These are phyloP conservation scores for Ctenodactylus gundi DNA, from an alignment of 2,113 vertebrate species.

Conservation along the genomic window DNA sequence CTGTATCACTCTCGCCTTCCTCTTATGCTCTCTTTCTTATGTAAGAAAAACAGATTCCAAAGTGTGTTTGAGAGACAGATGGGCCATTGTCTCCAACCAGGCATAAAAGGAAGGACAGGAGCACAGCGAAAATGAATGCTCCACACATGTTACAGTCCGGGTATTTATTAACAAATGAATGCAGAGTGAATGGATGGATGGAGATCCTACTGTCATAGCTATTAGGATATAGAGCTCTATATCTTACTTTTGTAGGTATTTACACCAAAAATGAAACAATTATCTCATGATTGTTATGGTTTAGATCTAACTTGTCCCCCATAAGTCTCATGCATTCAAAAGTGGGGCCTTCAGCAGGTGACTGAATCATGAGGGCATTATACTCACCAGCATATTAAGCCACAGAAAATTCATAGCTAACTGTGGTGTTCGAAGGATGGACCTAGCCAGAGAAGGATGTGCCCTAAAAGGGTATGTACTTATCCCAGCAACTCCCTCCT, in stretches of 20 bases:
- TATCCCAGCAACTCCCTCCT: background rate
- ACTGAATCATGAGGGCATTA: background rate
- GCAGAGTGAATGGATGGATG: background rate
- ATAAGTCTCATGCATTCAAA: background rate
- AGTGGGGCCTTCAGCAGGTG: background rate
- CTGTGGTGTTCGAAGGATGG: background rate
- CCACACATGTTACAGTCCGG: background rate
- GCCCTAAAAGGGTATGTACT: background rate
- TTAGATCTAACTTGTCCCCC: background rate
- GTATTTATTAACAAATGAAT: background rate
- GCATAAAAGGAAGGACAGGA: background rate
- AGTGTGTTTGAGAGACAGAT: background rate
- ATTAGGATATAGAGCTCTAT: background rate
- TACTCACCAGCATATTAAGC: background rate
- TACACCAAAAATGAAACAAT: background rate
- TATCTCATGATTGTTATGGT: constrained; percentile 4
- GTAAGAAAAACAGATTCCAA: background rate
- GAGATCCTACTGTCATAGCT: background rate
- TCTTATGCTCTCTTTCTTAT: constrained; percentile 17
- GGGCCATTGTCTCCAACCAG: background rate
- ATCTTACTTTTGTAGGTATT: background rate
- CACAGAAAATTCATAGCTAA: background rate
- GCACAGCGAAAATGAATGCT: background rate
- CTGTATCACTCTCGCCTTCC: background rate
- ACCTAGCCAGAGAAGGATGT: background rate